These are phyloP conservation scores for Lophura nycthemera DNA, from an alignment of 2,113 vertebrate genomes.

Conservation along the genomic window DNA sequence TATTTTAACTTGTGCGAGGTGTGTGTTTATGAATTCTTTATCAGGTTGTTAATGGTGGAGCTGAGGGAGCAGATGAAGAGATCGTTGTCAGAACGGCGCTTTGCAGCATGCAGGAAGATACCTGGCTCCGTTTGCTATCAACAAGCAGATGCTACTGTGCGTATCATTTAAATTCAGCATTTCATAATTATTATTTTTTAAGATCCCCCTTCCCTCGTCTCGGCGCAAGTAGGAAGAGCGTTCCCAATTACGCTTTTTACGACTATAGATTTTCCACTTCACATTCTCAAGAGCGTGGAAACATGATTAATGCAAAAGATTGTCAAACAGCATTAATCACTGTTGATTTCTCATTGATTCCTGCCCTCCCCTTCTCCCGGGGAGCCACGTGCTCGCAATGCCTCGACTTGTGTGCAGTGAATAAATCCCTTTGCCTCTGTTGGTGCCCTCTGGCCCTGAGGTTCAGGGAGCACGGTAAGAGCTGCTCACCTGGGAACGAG, in stretches of 20 bases:
- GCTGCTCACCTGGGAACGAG: conserved; percentile 10
- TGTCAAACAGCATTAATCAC: conserved; percentile 74
- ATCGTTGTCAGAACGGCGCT: background rate
- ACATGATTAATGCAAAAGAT: conserved; percentile 72
- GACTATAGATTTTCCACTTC: conserved; percentile 66
- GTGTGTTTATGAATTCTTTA: conserved; percentile 31
- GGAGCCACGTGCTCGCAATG: background rate
- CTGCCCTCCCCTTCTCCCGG: background rate
- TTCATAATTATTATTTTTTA: background rate
- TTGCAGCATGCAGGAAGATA: background rate
- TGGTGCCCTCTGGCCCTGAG: background rate
- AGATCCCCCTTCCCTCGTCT: background rate
- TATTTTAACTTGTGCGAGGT: conserved; percentile 27
- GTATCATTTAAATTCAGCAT: background rate
- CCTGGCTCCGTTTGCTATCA: background rate
- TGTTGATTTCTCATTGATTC: conserved; percentile 66
- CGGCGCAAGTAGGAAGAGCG: background rate
- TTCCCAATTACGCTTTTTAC: conserved; percentile 62
- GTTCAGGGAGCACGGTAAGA: background rate
- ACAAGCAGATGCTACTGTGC: background rate
- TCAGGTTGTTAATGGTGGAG: background rate
- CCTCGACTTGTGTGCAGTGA: conserved; percentile 24
- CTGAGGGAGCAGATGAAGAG: background rate
- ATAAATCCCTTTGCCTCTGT: conserved; percentile 42
- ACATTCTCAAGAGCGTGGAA: conserved; percentile 37